Evolutionary conservation across 2,888 invertebrate species (phyloP), one percentile per base, ranked within the genome.

Genomic region (Agrotis clavis): DNA sequence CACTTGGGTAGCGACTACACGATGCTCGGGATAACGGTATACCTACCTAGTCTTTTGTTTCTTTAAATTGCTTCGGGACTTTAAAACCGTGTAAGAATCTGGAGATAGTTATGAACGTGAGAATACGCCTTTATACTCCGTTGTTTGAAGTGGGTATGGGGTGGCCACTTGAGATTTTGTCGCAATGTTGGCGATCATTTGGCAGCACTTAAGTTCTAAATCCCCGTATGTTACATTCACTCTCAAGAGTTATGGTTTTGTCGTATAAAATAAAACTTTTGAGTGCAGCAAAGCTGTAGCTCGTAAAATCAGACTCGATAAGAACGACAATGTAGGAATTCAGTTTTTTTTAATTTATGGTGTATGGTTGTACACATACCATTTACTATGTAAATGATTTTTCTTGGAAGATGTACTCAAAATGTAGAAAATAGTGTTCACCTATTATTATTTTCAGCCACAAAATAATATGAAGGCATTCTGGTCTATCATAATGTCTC

Each of bases 261-360:
- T 59, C 60, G 66, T 48, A 54, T 69, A 57, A 69, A 68, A 67
- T 69, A 57, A 69, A 68, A 67, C 45, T 70, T 71, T 70, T 64
- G 50, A 48, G 61, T 71, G 57, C 56, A 51, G 69, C 62, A 63
- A 61, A 60, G 73, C 63, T 71, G 62, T 66, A 67, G 60, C 57
- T 84, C 86, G 84, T 84, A 82, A 85, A 85, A 82, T 68, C 30
- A 35, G 59, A 69, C 62, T 74, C 61, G 64, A 78, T 76, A 84
- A 79, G 73, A 79, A 63, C 67, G 30, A 82, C 80, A 84, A 73
- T 76, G 79, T 76, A 74, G 61, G 53, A 70, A 62, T 76, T 76
- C 30, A 73, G 72, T 74, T n/a, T n/a, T 84, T 77, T 64, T 77
- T 77, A 82, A 82, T 81, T 80, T 30, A 73, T 79, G 68, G 65